Conservation (phyloP, 2,888 invertebrate genomes). For the Cremastinae sp. region DNA sequence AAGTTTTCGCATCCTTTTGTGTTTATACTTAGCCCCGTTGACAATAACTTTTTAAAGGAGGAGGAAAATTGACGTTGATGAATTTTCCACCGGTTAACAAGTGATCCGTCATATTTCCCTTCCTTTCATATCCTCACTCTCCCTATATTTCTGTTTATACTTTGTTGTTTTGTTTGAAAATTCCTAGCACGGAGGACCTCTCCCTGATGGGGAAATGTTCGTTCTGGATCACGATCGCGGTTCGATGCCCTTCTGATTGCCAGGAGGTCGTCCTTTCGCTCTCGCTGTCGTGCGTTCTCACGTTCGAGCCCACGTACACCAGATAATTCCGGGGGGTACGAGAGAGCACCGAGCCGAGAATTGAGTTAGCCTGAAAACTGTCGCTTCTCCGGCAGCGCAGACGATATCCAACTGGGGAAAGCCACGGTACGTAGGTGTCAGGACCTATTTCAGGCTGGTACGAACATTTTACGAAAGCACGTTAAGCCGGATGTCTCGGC, state of each 20-base stretch:
- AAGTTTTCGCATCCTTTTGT: too few relatives aligned
- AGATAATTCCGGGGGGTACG: neutral
- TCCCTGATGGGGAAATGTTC: too few relatives aligned
- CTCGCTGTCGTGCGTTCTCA: too few relatives aligned
- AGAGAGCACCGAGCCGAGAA: constrained; percentile 34
- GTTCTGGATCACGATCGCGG: too few relatives aligned
- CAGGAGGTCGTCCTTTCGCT: too few relatives aligned
- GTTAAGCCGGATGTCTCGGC: constrained; percentile 42
- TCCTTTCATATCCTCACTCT: constrained; percentile 11
- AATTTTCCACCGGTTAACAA: constrained; percentile 72
- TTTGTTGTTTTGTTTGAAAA: too few relatives aligned
- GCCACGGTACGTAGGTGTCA: constrained; percentile 36
- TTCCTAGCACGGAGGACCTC: too few relatives aligned
- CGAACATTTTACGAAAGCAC: constrained; percentile 45
- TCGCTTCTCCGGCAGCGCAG: constrained; percentile 28
- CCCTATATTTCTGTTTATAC: neutral
- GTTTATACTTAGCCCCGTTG: too few relatives aligned
- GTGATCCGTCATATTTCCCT: constrained; percentile 68
- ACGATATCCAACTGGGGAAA: constrained; percentile 13
- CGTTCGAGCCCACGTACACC: too few relatives aligned
- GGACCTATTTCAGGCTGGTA: constrained; percentile 44
- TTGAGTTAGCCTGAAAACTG: constrained; percentile 55
- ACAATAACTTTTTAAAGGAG: constrained; percentile 10
- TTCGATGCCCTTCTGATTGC: too few relatives aligned
- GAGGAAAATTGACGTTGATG: constrained; percentile 73